Conservation (phyloP, 2,888 invertebrate species). For the Syrista parreyssii region DNA sequence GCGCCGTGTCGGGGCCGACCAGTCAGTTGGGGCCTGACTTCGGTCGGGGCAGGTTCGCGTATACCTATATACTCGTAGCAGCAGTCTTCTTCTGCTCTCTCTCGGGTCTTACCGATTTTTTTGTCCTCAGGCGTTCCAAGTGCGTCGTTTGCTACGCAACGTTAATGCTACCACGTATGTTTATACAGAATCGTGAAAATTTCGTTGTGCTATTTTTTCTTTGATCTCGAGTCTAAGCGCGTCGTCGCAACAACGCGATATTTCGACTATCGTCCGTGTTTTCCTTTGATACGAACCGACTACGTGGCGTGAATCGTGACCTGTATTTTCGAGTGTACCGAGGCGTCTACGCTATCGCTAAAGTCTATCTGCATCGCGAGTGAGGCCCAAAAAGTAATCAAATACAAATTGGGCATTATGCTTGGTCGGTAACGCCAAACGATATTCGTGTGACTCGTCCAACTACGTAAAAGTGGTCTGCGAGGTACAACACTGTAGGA, state of each 20-base stretch:
- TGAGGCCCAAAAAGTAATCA: not conserved
- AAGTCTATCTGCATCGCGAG: not conserved
- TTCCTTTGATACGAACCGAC: not conserved
- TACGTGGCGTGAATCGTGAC: not conserved
- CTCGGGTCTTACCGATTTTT: not conserved
- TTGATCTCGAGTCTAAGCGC: not conserved
- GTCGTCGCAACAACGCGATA: not conserved
- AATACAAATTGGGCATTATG: not conserved
- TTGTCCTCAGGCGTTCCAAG: not conserved
- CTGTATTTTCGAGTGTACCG: not conserved
- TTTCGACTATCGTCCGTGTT: not conserved
- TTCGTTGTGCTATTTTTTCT: not conserved
- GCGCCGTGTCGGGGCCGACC: conserved; percentile 47
- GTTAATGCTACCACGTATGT: not conserved
- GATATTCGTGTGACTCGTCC: not conserved
- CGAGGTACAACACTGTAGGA: not conserved
- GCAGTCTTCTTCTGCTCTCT: not conserved
- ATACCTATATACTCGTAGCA: not conserved
- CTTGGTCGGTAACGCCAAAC: not conserved
- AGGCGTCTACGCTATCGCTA: not conserved
- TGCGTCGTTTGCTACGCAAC: not conserved
- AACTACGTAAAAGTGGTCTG: not conserved
- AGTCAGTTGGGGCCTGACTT: conserved; percentile 64
- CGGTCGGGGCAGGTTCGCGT: conserved; percentile 56
- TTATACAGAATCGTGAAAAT: not conserved